Evolutionary conservation across 2,888 invertebrate genomes (phyloP).

Genomic region (Amiota communis): DNA sequence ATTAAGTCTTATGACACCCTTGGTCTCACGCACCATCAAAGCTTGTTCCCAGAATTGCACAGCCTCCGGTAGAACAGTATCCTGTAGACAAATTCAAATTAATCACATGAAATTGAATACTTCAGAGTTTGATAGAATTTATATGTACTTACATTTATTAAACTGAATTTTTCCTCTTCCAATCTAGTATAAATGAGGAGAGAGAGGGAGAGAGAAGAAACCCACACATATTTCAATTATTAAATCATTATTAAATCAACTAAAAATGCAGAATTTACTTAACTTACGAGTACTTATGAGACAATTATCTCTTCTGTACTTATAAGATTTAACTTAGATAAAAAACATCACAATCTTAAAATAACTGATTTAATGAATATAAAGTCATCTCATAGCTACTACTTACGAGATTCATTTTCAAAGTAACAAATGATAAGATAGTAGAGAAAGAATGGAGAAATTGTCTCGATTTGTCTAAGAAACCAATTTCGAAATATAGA

Average conservation of each 20-base stretch:
- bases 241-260: too few relatives aligned
- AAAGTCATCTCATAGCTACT: too few relatives aligned
- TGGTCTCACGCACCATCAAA: slow-evolving; percentile 89
- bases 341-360: too few relatives aligned
- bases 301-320: neutral
- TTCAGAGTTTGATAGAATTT: neutral
- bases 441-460: too few relatives aligned
- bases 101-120: neutral
- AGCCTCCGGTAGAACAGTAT: slow-evolving; percentile 91
- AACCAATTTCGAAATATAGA: too few relatives aligned
- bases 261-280: neutral
- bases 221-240: too few relatives aligned
- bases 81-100: slow-evolving; percentile 74
- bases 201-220: slow-evolving; percentile 24
- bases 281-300: neutral
- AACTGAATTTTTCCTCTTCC: slow-evolving; percentile 86
- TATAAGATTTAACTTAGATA: too few relatives aligned
- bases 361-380: too few relatives aligned
- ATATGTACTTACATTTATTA: slow-evolving; percentile 93
- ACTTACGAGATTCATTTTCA: too few relatives aligned
- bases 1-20: slow-evolving; percentile 88
- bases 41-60: slow-evolving; percentile 95
- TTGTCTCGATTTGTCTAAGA: too few relatives aligned
- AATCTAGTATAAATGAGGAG: slow-evolving; percentile 77
- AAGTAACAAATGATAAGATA: too few relatives aligned